Conservation (phyloP, 2,113 vertebrate genomes). For the Gallinago undulata region DNA sequence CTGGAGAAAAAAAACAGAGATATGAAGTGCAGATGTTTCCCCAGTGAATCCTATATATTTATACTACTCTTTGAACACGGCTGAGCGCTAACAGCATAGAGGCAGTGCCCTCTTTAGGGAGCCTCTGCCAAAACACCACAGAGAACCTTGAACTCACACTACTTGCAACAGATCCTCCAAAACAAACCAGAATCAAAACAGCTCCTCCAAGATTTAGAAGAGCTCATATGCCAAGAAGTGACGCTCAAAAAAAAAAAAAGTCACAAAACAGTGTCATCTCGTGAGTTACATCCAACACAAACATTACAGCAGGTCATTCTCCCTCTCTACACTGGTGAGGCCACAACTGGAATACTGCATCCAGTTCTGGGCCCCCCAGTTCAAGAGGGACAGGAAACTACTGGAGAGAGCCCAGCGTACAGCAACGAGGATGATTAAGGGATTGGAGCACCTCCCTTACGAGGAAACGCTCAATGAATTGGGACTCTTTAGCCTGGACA, state of each 20-base stretch:
- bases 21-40: not conserved
- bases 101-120: not conserved
- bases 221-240: not conserved
- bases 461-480: too few relatives aligned
- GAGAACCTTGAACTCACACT: not conserved
- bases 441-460: too few relatives aligned
- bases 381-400: too few relatives aligned
- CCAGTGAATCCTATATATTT: not conserved
- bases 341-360: too few relatives aligned
- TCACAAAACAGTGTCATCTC: not conserved
- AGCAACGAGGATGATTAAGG: too few relatives aligned
- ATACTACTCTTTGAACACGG: not conserved
- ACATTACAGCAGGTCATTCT: not conserved
- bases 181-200: not conserved
- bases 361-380: too few relatives aligned
- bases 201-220: not conserved
- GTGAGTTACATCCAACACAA: not conserved
- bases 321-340: too few relatives aligned
- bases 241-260: not conserved
- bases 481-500: too few relatives aligned
- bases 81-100: not conserved
- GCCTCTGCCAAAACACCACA: not conserved
- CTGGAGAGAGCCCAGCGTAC: too few relatives aligned
- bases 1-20: not conserved
- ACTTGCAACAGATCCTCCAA: not conserved